Evolutionary conservation across 2,888 invertebrate species (phyloP).

Genomic region (Anaspis maculata): DNA sequence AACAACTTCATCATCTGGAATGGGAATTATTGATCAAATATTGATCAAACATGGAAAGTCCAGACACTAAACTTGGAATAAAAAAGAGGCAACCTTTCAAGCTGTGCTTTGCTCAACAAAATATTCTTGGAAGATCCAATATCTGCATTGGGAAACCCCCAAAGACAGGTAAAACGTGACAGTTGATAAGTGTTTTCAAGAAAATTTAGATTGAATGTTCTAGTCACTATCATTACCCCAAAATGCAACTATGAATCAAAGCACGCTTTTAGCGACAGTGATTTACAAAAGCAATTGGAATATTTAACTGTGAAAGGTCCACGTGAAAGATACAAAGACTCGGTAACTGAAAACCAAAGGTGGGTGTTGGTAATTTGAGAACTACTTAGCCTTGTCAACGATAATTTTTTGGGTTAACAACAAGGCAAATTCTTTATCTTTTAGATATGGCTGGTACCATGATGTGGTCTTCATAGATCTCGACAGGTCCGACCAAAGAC

Average conservation of each 20-base stretch:
- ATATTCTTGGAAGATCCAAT: slow-evolving; percentile 25
- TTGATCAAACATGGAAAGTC: slow-evolving; percentile 9
- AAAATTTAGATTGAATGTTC: slow-evolving; percentile 10
- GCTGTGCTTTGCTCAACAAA: slow-evolving; percentile 31
- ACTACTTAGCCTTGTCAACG: not conserved
- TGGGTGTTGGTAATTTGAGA: slow-evolving; percentile 12
- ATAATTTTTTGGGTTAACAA: not conserved
- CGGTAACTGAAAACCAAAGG: slow-evolving; percentile 40
- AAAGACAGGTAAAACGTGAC: slow-evolving; percentile 20
- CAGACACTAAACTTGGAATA: too few species aligned
- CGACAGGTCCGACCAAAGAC: slow-evolving; percentile 31
- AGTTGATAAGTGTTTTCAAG: too few species aligned
- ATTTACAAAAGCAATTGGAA: slow-evolving; percentile 26
- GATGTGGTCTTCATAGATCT: slow-evolving; percentile 27
- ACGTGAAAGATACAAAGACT: slow-evolving; percentile 29
- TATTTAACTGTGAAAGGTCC: slow-evolving; percentile 30
- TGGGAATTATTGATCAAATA: slow-evolving; percentile 23
- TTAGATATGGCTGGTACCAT: slow-evolving; percentile 43
- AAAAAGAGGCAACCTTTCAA: slow-evolving; percentile 31
- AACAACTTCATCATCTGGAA: slow-evolving; percentile 78
- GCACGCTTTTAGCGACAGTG: slow-evolving; percentile 13
- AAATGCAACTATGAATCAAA: slow-evolving; percentile 26
- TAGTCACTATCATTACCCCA: slow-evolving; percentile 31
- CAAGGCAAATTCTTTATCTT: too few species aligned
- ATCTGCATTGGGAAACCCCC: slow-evolving; percentile 25